Conservation (phyloP, 1,140 invertebrate genomes). For the Pollicipes pollicipes region DNA sequence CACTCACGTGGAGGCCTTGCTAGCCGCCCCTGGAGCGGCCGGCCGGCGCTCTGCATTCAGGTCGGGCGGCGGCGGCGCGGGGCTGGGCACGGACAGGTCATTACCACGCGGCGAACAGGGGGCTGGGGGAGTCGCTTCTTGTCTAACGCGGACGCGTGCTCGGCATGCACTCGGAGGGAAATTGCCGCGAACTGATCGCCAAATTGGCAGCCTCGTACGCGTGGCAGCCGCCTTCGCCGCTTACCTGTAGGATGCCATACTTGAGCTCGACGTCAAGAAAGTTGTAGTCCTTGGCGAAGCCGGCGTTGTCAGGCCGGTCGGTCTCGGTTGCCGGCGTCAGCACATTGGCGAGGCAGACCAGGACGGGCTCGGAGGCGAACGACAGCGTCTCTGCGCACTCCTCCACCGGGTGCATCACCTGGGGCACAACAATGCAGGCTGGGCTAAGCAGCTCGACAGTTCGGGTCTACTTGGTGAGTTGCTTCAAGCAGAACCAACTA, state of each 20-base stretch:
- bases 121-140: too few species aligned
- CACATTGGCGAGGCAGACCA: constrained; percentile 72
- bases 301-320: neutral
- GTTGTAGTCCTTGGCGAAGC: constrained; percentile 41
- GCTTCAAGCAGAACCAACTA: neutral
- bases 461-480: neutral
- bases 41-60: too few species aligned
- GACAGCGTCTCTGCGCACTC: constrained; percentile 70
- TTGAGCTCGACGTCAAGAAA: constrained; percentile 83
- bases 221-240: too few species aligned
- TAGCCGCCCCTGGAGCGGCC: too few species aligned
- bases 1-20: too few species aligned
- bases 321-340: constrained; percentile 30
- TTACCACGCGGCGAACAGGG: too few species aligned
- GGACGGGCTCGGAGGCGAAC: constrained; percentile 75
- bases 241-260: constrained; percentile 78
- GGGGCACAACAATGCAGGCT: constrained; percentile 33
- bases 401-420: constrained; percentile 50
- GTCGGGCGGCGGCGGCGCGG: too few species aligned
- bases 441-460: neutral
- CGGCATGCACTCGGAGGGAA: too few species aligned
- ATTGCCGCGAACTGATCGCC: too few species aligned
- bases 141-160: too few species aligned
- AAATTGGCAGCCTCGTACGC: too few species aligned
- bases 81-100: too few species aligned